These are phyloP conservation scores for Tragulus kanchil DNA, from an alignment of 2,113 vertebrate genomes.

Conservation along the genomic window DNA sequence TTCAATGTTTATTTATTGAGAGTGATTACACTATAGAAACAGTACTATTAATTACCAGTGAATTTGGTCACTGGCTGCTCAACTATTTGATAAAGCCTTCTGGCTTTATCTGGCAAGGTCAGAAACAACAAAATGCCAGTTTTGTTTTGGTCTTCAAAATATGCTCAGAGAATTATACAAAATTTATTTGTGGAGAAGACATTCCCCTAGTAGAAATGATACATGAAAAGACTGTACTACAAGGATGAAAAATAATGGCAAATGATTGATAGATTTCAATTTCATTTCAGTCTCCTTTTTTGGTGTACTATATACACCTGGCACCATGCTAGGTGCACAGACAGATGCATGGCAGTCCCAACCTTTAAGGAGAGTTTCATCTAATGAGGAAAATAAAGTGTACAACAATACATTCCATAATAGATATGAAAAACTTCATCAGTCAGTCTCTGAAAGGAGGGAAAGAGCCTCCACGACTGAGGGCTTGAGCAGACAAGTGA, in stretches of 20 bases:
- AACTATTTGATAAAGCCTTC: conserved; percentile 44
- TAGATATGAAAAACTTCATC: neutral
- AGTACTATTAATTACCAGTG: neutral
- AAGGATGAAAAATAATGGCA: conserved; percentile 46
- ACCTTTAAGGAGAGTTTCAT: neutral
- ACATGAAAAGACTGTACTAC: neutral
- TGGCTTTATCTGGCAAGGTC: neutral
- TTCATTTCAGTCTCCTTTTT: neutral
- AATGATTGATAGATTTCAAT: conserved; percentile 1
- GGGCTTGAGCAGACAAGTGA: neutral
- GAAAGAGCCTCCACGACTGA: neutral
- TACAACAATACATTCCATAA: neutral
- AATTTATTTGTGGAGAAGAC: neutral
- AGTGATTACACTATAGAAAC: neutral
- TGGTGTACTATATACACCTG: neutral
- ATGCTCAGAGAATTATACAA: neutral
- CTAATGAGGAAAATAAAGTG: conserved; percentile 43
- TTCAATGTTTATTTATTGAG: conserved; percentile 26
- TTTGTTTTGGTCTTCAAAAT: conserved; percentile 18
- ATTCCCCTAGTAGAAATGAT: conserved; percentile 18
- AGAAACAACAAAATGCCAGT: conserved; percentile 18
- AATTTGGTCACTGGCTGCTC: conserved; percentile 7
- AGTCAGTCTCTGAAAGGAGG: neutral
- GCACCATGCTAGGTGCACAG: neutral
- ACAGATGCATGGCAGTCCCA: neutral